phyloP scores from a whole-genome alignment of 2,888 invertebrate genomes.

The Epistrophe grossulariae region DNA sequence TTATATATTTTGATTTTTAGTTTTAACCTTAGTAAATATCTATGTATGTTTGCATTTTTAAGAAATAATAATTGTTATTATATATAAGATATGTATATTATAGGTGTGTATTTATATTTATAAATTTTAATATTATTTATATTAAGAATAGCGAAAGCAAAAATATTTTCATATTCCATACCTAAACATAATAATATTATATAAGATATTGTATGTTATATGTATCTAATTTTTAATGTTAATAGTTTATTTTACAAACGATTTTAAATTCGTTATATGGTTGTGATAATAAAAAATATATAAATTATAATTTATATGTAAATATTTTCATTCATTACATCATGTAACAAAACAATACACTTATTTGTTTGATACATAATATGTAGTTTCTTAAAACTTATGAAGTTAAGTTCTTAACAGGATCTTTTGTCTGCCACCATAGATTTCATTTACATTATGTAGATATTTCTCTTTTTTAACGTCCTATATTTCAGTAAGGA shows the following conservation, averaged over 20 bases:
- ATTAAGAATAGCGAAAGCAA: not conserved
- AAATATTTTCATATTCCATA: not conserved
- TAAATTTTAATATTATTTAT: not conserved
- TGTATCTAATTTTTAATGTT: not conserved
- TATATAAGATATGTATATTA: slow-evolving; percentile 11
- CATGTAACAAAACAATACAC: too few species aligned
- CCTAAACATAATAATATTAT: not conserved
- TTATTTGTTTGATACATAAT: too few species aligned
- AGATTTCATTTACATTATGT: too few species aligned
- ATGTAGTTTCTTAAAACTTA: not conserved
- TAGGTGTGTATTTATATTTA: not conserved
- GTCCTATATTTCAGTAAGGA: too few species aligned
- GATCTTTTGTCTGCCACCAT: not conserved
- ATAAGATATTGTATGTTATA: not conserved
- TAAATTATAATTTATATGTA: not conserved
- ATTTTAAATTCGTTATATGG: not conserved
- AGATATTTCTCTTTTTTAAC: too few species aligned
- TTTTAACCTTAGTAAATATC: not conserved
- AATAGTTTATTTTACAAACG: not conserved
- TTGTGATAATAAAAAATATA: not conserved
- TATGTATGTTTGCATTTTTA: not conserved
- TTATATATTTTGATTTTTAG: slow-evolving; percentile 4
- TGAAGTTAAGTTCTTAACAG: not conserved
- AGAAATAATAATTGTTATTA: not conserved
- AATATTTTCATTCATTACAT: not conserved